Conservation (phyloP, 2,888 invertebrate species). For the Coenonympha arcania region DNA sequence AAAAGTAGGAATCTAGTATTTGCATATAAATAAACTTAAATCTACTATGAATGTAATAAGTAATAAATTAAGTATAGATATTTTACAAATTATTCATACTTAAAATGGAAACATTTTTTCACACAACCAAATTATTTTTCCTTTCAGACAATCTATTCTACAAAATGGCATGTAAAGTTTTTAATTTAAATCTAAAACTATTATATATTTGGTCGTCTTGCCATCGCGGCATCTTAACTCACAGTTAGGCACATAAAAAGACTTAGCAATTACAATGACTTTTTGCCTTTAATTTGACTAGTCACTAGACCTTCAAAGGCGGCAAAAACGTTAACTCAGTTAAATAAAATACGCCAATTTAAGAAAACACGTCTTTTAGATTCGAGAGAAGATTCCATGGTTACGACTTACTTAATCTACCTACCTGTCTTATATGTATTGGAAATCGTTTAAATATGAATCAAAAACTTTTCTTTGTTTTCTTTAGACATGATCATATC, state of each 20-base stretch:
- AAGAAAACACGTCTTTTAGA: slow-evolving; percentile 6
- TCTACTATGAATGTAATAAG: too few species aligned
- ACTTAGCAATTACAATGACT: slow-evolving; percentile 14
- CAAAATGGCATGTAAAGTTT: slow-evolving; percentile 3
- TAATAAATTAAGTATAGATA: neutral
- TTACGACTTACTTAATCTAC: neutral
- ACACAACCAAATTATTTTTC: too few species aligned
- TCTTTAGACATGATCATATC: neutral
- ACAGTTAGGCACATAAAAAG: slow-evolving; percentile 9
- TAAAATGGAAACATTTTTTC: neutral
- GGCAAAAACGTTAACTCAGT: slow-evolving; percentile 10
- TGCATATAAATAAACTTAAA: too few species aligned
- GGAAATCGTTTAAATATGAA: neutral
- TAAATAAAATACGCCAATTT: slow-evolving; percentile 10
- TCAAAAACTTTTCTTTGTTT: neutral
- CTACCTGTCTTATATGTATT: too few species aligned
- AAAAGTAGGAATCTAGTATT: too few species aligned
- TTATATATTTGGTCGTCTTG: neutral
- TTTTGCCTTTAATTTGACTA: slow-evolving; percentile 12
- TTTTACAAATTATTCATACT: neutral
- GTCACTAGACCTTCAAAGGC: slow-evolving; percentile 14
- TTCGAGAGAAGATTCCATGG: slow-evolving; percentile 12
- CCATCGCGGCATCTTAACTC: slow-evolving; percentile 3
- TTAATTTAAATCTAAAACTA: neutral
- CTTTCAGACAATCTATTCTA: slow-evolving; percentile 5